Base-by-base conservation (phyloP, 2,113 vertebrate species). In the Microcebus lehilahytsara region DNA sequence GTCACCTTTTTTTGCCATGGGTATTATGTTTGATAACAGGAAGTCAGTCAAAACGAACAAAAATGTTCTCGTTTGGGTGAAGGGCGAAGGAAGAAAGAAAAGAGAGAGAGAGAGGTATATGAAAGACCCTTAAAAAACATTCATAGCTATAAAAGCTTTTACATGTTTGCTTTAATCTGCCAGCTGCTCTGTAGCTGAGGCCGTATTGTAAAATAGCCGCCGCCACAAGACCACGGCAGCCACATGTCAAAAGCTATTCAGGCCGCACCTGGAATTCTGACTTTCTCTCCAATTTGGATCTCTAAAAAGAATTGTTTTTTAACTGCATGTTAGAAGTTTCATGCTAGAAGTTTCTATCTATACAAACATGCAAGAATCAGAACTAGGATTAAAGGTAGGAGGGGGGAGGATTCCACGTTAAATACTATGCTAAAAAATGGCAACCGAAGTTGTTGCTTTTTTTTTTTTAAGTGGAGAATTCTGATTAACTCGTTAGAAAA, bases 161-260 rank as follows among this genome's bases (percentile, higher is more conserved):
- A 78, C 85, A 89, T 37, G 88, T 95, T 64, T 89, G 97, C 98
- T 98, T 98, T 98, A 77, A 98, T 97, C 96, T 85, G 96, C 95
- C 98, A 99, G 98, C 98, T 98, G 98, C 77, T 96, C 85, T 94
- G 93, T 83, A 74, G 97, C 96, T 56, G 95, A 95, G 6, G 89
- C 93, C 67, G 93, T 79, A 51, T n/a, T 97, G 25, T 17, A 96
- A 96, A 93, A 92, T 23, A 72, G 91, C 95, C 27, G 30, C 58
- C 51, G 23, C 51, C 51, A 1, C 78, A 27, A 92, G 95, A 85
- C 87, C 77, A 72, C 75, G 1, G 93, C 23, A 84, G 92, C 71
- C 83, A 79, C 89, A 95, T 66, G 93, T 94, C 97, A 96, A 84
- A 93, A 86, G 85, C 95, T 46, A 91, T 89, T 97, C 85, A 56